phyloP scores from a whole-genome alignment of 2,797 vertebrate genomes.

The Lithobates pipiens region DNA sequence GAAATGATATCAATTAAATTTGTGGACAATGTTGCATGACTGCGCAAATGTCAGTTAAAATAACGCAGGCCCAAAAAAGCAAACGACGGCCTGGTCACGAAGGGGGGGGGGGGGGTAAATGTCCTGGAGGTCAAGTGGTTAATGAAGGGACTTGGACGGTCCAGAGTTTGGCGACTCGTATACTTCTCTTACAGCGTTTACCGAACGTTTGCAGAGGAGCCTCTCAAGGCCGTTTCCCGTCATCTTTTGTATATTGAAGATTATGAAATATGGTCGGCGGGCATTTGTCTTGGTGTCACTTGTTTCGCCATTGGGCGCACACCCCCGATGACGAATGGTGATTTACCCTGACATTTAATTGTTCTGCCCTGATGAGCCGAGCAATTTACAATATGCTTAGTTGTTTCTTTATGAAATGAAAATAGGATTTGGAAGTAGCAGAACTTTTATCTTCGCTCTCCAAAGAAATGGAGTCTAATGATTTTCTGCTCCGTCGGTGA shows the following conservation, averaged over 20 bases:
- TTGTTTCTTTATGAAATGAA: slow-evolving; percentile 47
- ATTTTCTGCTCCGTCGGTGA: neutral
- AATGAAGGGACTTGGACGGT: neutral
- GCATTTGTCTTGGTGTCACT: neutral
- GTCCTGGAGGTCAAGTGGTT: too few relatives aligned
- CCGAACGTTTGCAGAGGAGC: neutral
- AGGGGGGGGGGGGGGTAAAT: too few relatives aligned
- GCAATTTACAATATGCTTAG: slow-evolving; percentile 28
- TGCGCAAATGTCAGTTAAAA: too few relatives aligned
- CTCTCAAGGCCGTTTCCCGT: neutral
- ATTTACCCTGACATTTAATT: slow-evolving; percentile 41
- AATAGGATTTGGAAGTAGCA: slow-evolving; percentile 30
- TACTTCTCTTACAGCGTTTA: neutral
- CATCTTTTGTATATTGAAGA: neutral
- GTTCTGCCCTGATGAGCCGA: slow-evolving; percentile 16
- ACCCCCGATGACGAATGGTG: neutral
- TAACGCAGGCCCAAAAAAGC: too few relatives aligned
- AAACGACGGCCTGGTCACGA: too few relatives aligned
- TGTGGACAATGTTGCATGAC: too few relatives aligned
- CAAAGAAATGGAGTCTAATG: slow-evolving; percentile 6
- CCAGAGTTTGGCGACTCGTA: neutral
- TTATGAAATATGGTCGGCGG: neutral
- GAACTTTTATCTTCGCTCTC: slow-evolving; percentile 25
- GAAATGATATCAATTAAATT: too few relatives aligned
- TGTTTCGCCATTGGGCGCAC: neutral